phyloP scores from a whole-genome alignment of 2,888 invertebrate species.

The Cantharis nigra region DNA sequence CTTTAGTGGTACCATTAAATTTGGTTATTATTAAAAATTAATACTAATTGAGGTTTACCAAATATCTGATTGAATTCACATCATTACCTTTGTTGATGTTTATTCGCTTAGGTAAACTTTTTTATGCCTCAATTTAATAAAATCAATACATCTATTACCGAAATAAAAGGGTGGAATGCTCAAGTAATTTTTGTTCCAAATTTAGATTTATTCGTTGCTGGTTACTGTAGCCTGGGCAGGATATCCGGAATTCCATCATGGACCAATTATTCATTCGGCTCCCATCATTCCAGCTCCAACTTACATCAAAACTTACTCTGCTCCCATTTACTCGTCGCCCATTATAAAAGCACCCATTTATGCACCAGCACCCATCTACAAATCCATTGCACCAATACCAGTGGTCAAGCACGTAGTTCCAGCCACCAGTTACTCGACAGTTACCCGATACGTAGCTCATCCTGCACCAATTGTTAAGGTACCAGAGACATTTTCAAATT shows the following conservation, averaged over 20 bases:
- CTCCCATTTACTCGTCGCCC: constrained; percentile 20
- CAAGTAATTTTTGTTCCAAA: background rate
- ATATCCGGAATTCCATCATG: background rate
- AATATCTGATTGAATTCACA: background rate
- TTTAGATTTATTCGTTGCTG: background rate
- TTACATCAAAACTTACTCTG: constrained; percentile 3
- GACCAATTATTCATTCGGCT: constrained; percentile 9
- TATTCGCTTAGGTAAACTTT: background rate
- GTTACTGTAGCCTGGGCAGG: background rate
- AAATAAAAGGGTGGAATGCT: background rate
- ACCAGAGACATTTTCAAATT: too few relatives aligned
- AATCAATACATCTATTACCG: background rate
- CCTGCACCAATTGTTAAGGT: constrained; percentile 52
- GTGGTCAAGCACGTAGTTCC: constrained; percentile 46
- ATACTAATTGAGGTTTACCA: background rate
- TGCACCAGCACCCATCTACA: constrained; percentile 38
- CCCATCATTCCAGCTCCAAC: constrained; percentile 33
- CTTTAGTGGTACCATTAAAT: background rate
- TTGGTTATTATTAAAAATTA: background rate
- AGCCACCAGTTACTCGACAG: constrained; percentile 64
- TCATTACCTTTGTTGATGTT: background rate
- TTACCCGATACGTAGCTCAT: constrained; percentile 55
- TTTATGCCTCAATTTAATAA: background rate
- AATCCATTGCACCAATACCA: constrained; percentile 36
- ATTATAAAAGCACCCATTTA: constrained; percentile 34